A percentile compares a stretch with the other conserved stretches of the same genome.
Conservation (phyloP, 1,140 invertebrate species). For the Homarus americanus region DNA sequence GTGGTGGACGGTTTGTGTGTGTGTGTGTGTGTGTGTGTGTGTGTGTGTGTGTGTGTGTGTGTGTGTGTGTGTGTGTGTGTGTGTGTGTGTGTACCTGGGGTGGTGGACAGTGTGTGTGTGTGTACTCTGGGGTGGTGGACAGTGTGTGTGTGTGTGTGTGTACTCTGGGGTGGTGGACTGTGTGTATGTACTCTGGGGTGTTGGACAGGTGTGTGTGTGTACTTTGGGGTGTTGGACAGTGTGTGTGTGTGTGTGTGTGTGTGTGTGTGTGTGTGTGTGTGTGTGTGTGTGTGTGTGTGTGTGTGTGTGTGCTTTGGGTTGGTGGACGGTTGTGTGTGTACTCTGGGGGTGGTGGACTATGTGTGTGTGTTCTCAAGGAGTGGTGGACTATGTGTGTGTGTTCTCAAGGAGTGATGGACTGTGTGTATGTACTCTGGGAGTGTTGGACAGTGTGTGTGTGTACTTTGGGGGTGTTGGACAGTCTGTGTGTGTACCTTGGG, state of each 20-base stretch:
- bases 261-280: too few species aligned
- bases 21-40: conserved; percentile 1
- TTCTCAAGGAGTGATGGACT: background rate
- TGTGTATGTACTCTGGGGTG: background rate
- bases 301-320: too few species aligned
- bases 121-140: background rate
- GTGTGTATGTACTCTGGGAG: background rate
- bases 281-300: too few species aligned
- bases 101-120: background rate
- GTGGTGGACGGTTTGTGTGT: background rate
- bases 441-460: background rate
- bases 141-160: background rate
- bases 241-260: too few species aligned
- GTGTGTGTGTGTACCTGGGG: background rate
- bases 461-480: background rate
- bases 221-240: background rate
- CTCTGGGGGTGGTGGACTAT: background rate
- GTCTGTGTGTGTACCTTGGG: background rate
- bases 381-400: background rate
- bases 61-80: conserved; percentile 22
- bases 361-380: background rate
- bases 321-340: background rate
- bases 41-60: conserved; percentile 22
- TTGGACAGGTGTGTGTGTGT: too few species aligned
- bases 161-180: background rate